A percentile compares a stretch with the other conserved stretches of the same genome.
Evolutionary conservation across 2,888 invertebrate genomes (phyloP).

Genomic region (Tyria jacobaeae): DNA sequence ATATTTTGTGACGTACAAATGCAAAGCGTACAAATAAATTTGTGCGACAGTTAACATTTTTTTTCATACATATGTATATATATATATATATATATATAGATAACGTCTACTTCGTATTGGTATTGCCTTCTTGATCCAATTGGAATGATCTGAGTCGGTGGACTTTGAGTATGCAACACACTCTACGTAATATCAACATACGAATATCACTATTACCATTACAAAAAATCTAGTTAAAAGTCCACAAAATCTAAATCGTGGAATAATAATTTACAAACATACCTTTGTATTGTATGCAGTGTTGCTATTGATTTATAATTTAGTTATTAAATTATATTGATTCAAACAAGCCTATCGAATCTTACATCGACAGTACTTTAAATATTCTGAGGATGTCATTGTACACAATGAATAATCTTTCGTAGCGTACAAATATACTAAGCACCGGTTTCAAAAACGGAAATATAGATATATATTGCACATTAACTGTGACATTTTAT

Average conservation of each 20-base stretch:
- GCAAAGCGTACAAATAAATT: slow-evolving; percentile 68
- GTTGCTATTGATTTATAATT: slow-evolving; percentile 30
- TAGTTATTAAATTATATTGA: slow-evolving; percentile 38
- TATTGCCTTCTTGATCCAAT: slow-evolving; percentile 53
- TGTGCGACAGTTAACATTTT: slow-evolving; percentile 71
- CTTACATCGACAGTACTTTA: slow-evolving; percentile 68
- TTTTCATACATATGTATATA: not conserved
- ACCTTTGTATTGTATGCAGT: slow-evolving; percentile 27
- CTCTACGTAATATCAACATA: slow-evolving; percentile 63
- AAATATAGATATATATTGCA: slow-evolving; percentile 74
- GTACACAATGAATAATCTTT: slow-evolving; percentile 38
- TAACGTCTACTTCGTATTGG: not conserved
- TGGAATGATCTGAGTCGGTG: slow-evolving; percentile 76
- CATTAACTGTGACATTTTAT: slow-evolving; percentile 56
- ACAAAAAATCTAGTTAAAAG: slow-evolving; percentile 63
- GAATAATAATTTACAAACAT: slow-evolving; percentile 60
- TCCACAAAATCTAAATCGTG: slow-evolving; percentile 66
- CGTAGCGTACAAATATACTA: slow-evolving; percentile 57
- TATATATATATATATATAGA: too few species aligned
- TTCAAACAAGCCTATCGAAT: slow-evolving; percentile 47
- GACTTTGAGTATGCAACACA: slow-evolving; percentile 54
- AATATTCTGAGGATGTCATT: slow-evolving; percentile 78
- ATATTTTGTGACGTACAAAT: slow-evolving; percentile 76
- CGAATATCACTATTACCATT: slow-evolving; percentile 68
- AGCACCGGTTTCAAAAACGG: slow-evolving; percentile 69